These are phyloP conservation scores for Cynopterus brachyotis DNA, from an alignment of 2,113 vertebrate genomes.

Conservation along the genomic window DNA sequence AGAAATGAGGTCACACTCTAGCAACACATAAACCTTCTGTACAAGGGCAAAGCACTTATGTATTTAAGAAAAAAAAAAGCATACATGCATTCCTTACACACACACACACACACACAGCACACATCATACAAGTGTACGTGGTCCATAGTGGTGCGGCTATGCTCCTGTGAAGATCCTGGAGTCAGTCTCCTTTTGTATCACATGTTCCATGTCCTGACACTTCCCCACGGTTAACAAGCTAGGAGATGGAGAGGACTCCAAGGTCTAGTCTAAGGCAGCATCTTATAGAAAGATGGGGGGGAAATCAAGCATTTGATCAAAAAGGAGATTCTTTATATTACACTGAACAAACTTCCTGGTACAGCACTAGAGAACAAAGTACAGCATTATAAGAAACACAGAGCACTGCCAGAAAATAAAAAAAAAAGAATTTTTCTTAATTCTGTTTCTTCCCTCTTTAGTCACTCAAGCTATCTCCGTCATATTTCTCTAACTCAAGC, in stretches of 20 bases:
- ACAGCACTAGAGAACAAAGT: not conserved
- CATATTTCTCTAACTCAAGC: slow-evolving; percentile 47
- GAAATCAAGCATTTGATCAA: not conserved
- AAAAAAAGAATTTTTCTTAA: not conserved
- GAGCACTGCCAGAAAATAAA: not conserved
- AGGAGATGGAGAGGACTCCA: not conserved
- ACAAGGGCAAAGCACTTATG: not conserved
- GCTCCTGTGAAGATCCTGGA: not conserved
- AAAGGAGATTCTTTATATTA: not conserved
- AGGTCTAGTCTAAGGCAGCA: not conserved
- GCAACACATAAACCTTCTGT: not conserved
- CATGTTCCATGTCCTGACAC: not conserved
- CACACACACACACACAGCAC: no score
- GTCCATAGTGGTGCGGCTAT: not conserved
- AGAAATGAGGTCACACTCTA: slow-evolving; percentile 1
- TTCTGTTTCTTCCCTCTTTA: slow-evolving; percentile 42
- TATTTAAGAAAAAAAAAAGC: not conserved
- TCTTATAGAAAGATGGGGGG: not conserved
- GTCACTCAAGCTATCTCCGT: slow-evolving; percentile 27
- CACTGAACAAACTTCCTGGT: not conserved
- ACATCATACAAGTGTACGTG: not conserved
- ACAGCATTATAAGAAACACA: not conserved
- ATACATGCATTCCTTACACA: no score
- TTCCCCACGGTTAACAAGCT: not conserved
- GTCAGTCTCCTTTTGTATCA: not conserved